A percentile compares a stretch with the other conserved stretches of the same genome.
These are phyloP conservation scores for Drosophila trapezifrons DNA, from an alignment of 1,140 invertebrate genomes.

Conservation along the genomic window DNA sequence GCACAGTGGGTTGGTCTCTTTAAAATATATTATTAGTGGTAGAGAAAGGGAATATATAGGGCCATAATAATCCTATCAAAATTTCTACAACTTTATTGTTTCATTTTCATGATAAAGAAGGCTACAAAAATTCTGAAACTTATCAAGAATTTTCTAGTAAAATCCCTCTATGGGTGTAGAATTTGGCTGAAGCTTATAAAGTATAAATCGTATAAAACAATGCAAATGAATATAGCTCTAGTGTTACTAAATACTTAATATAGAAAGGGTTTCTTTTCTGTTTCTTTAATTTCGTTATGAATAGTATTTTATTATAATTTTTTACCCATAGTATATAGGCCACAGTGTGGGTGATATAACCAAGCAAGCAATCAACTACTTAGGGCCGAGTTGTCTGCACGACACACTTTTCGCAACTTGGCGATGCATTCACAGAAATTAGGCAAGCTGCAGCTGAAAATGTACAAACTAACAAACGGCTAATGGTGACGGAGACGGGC, in stretches of 20 bases:
- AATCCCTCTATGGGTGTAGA: too few species aligned
- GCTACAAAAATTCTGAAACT: neutral
- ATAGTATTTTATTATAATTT: neutral
- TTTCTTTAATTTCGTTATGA: neutral
- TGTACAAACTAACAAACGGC: slow-evolving; percentile 10
- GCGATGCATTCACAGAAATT: slow-evolving; percentile 25
- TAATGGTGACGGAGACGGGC: neutral
- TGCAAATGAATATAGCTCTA: neutral
- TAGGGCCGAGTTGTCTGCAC: slow-evolving; percentile 17
- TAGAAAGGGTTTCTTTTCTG: too few species aligned
- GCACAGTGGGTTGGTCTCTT: neutral
- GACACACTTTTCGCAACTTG: slow-evolving; percentile 21
- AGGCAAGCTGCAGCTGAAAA: slow-evolving; percentile 14
- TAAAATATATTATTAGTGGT: neutral
- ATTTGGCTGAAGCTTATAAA: too few species aligned
- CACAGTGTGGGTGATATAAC: slow-evolving; percentile 2
- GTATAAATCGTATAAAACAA: too few species aligned
- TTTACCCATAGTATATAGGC: neutral
- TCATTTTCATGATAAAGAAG: too few species aligned
- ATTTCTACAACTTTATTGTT: neutral
- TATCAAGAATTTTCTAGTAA: neutral
- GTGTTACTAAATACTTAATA: neutral
- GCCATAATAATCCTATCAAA: neutral
- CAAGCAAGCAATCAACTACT: slow-evolving; percentile 27
- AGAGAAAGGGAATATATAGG: neutral